phyloP scores from a whole-genome alignment of 2,888 invertebrate species.

The Pristionchus maxplancki region DNA sequence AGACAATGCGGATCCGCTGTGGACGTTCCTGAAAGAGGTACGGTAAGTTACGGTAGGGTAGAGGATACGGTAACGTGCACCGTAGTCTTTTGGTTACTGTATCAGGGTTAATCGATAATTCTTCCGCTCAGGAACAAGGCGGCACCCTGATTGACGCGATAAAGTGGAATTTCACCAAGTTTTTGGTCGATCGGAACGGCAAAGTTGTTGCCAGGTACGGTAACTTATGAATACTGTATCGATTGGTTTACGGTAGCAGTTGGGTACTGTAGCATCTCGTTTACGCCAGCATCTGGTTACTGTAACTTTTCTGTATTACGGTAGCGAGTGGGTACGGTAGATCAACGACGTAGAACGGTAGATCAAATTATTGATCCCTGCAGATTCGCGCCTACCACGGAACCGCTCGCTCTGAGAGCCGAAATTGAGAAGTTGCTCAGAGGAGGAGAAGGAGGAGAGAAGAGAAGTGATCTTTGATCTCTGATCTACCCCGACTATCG shows the following conservation, averaged over 20 bases:
- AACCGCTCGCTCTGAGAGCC: conserved; percentile 65
- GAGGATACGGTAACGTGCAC: neutral
- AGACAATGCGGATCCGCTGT: conserved; percentile 81
- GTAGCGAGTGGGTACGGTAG: neutral
- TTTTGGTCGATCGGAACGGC: conserved; percentile 83
- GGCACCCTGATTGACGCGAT: conserved; percentile 80
- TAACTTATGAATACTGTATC: too few relatives aligned
- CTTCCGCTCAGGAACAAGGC: conserved; percentile 81
- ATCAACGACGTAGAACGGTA: neutral
- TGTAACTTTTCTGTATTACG: too few relatives aligned
- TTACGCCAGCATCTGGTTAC: too few relatives aligned
- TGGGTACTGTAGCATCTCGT: neutral
- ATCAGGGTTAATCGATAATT: neutral
- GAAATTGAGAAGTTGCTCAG: conserved; percentile 66
- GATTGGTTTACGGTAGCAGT: neutral
- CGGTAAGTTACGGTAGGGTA: neutral
- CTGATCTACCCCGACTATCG: neutral
- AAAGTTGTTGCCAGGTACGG: conserved; percentile 66
- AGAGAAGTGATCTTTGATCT: neutral
- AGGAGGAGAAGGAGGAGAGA: conserved; percentile 1
- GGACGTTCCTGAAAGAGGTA: conserved; percentile 53
- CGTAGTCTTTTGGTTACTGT: neutral
- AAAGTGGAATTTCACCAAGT: conserved; percentile 93
- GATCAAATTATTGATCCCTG: conserved; percentile 19
- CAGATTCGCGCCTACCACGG: conserved; percentile 70